These are phyloP conservation scores for Globodera rostochiensis DNA, from an alignment of 1,140 invertebrate species.

Conservation along the genomic window DNA sequence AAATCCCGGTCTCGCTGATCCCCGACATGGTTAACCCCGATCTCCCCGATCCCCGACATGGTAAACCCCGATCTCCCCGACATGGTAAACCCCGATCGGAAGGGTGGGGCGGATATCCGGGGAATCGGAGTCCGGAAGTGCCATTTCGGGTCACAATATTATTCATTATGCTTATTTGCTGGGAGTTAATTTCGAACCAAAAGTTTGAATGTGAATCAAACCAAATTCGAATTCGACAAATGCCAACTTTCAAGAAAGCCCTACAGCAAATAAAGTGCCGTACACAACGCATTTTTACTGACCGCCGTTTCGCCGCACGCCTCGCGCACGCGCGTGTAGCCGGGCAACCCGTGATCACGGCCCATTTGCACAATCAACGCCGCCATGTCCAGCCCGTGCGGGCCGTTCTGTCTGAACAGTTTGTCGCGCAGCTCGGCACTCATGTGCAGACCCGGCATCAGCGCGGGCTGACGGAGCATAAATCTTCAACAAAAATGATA, in stretches of 20 bases:
- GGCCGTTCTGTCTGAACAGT: slow-evolving; percentile 44
- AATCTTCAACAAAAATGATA: slow-evolving; percentile 33
- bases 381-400: slow-evolving; percentile 69
- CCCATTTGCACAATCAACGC: slow-evolving; percentile 75
- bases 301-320: slow-evolving; percentile 73
- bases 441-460: slow-evolving; percentile 44
- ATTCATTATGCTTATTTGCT: too few species aligned
- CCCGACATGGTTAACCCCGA: too few species aligned
- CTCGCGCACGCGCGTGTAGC: slow-evolving; percentile 78
- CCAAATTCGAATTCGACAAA: not conserved
- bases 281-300: slow-evolving; percentile 5
- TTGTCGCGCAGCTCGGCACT: slow-evolving; percentile 42
- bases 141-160: too few species aligned
- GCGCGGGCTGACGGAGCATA: slow-evolving; percentile 46
- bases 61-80: too few species aligned
- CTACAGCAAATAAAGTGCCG: not conserved
- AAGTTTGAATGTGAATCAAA: too few species aligned
- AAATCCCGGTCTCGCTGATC: too few species aligned
- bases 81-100: too few species aligned
- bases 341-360: slow-evolving; percentile 82
- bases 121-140: too few species aligned
- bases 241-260: not conserved
- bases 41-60: too few species aligned
- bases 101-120: too few species aligned
- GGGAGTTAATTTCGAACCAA: too few species aligned